These are phyloP conservation scores for Minunthozetes semirufus DNA, from an alignment of 2,888 invertebrate genomes.

Conservation along the genomic window DNA sequence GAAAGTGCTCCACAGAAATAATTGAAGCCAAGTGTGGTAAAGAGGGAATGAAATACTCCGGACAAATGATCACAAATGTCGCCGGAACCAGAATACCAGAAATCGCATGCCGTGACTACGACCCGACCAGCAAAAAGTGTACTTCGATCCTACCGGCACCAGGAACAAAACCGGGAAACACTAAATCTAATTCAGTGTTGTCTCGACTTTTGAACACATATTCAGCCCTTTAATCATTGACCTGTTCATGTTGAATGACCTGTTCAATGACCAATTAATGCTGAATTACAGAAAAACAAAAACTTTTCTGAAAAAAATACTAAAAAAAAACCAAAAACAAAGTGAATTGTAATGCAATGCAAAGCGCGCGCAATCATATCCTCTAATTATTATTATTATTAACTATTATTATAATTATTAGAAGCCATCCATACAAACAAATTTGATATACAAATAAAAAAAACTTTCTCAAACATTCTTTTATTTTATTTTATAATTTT, in stretches of 20 bases:
- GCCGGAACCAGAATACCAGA: conserved; percentile 37
- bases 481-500: no score
- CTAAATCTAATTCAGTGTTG: conserved; percentile 34
- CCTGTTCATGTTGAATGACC: no score
- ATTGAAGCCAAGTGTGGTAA: conserved; percentile 37
- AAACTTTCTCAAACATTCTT: no score
- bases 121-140: conserved; percentile 32
- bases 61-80: conserved; percentile 32
- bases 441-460: no score
- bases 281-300: background rate
- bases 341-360: background rate
- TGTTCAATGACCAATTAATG: no score
- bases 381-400: background rate
- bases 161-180: conserved; percentile 36
- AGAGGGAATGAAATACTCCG: conserved; percentile 35
- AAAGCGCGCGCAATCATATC: background rate
- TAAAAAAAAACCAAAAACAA: background rate
- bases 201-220: conserved; percentile 38
- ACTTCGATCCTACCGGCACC: conserved; percentile 35
- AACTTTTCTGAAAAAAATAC: background rate
- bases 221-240: conserved; percentile 32
- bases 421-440: background rate
- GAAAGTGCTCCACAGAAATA: conserved; percentile 34
- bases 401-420: background rate
- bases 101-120: conserved; percentile 37